Evolutionary conservation across 2,113 vertebrate genomes (phyloP), one percentile per base, ranked within the genome.

Genomic region (Coracopsis vasa): DNA sequence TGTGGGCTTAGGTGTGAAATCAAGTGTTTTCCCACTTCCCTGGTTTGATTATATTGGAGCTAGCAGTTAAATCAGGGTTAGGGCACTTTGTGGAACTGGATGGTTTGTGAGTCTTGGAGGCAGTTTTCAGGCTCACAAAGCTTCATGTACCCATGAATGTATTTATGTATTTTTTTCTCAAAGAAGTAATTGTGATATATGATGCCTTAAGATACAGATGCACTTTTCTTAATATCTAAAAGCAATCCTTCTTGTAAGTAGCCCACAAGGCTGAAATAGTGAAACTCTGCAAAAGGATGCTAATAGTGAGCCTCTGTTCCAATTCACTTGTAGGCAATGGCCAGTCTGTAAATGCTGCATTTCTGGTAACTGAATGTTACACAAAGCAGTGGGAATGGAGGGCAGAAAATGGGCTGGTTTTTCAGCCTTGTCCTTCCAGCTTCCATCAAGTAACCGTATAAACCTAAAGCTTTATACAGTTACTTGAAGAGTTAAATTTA

Each of bases 241-340:
- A 48, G 2, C 17, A 53, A 3, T 50, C 39, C 16, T 37, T 25
- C 23, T 47, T 79, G 20, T 71, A 56, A 64, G 37, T 42, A 86
- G 25, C 27, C 6, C 5, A 3, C 37, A 6, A 3, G 35, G 37
- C 27, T 80, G 50, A 85, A 75, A 53, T 41, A 54, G 54, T 3
- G 1, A 14, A 70, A 61, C 53, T 28, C 10, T 17, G 48, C 37
- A 56, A 41, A 41, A 77, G 37, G 53, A 4, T 16, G 18, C 10
- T 35, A 13, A 16, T 39, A 0, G 1, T 31, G 41, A 86, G 37
- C 23, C 28, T 85, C 47, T 80, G 24, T 23, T 92, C 48, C 24
- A 25, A 0, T n/a, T 41, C 21, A 17, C 1, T 10, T 69, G 5
- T 16, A 45, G 90, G n/a, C 15, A 2, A 8, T 8, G 56, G 27